A percentile compares a stretch with the other conserved stretches of the same genome.
These are phyloP conservation scores for Lepidocolaptes lacrymiger DNA, from an alignment of 2,797 vertebrate species.

Conservation along the genomic window DNA sequence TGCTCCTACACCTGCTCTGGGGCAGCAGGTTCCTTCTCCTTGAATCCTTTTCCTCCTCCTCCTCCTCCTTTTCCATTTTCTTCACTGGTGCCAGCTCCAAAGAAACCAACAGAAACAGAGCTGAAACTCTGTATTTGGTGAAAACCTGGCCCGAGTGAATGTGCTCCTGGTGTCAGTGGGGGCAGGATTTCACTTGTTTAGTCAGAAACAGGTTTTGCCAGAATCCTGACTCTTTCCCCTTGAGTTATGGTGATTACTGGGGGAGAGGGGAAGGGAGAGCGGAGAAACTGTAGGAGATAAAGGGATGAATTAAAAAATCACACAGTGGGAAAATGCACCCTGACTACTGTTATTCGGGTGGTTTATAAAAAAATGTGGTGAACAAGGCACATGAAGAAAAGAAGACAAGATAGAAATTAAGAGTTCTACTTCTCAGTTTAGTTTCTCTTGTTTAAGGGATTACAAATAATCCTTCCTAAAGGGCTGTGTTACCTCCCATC, in stretches of 20 bases:
- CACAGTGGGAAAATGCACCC: not conserved
- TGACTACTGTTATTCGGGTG: not conserved
- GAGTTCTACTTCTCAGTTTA: not conserved
- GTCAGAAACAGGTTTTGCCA: constrained; percentile 53
- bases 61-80: not conserved
- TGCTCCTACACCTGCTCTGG: not conserved
- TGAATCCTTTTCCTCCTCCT: not conserved
- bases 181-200: constrained; percentile 51
- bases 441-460: not conserved
- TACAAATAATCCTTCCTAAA: constrained; percentile 24
- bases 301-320: not conserved
- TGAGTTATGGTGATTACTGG: not conserved
- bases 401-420: not conserved
- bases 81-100: not conserved
- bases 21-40: not conserved
- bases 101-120: not conserved
- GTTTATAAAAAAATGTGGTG: not conserved
- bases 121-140: not conserved
- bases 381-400: not conserved
- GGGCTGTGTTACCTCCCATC: not conserved
- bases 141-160: not conserved
- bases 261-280: constrained; percentile 11
- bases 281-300: not conserved
- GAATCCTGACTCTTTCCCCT: constrained; percentile 37
- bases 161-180: not conserved